Evolutionary conservation across 2,797 vertebrate genomes (phyloP).

Genomic region (Acipenser transmontanus): DNA sequence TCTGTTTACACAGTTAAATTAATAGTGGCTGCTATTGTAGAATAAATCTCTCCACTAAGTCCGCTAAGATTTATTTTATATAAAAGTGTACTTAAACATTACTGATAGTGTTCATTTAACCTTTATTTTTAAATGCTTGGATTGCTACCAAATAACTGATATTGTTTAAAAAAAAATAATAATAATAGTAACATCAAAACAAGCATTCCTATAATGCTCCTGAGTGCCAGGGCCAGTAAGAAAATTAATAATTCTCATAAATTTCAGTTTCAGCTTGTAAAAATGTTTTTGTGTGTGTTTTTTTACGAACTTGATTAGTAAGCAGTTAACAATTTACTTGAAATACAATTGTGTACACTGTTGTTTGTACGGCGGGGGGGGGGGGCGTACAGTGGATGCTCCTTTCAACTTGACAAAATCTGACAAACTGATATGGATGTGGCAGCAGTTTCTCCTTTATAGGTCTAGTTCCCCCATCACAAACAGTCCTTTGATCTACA

Average conservation of each 20-base stretch:
- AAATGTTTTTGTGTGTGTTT: too few species aligned
- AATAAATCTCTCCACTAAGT: slow-evolving; percentile 7
- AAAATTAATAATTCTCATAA: slow-evolving; percentile 30
- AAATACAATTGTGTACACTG: too few species aligned
- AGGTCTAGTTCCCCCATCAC: too few species aligned
- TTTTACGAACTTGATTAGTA: too few species aligned
- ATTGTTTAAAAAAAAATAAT: slow-evolving; percentile 27
- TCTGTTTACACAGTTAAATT: slow-evolving; percentile 5
- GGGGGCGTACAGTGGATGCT: too few species aligned
- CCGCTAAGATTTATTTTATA: background rate
- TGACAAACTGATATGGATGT: too few species aligned
- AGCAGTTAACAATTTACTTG: too few species aligned
- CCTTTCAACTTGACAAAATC: too few species aligned
- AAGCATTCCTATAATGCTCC: slow-evolving; percentile 38
- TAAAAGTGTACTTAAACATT: slow-evolving; percentile 10
- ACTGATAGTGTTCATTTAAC: slow-evolving; percentile 19
- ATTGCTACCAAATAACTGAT: slow-evolving; percentile 18
- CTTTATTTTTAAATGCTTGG: slow-evolving; percentile 20
- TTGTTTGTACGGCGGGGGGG: too few species aligned
- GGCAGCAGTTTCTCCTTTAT: too few species aligned
- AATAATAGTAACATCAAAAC: slow-evolving; percentile 24
- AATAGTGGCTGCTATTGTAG: background rate
- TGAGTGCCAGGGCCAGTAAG: slow-evolving; percentile 30
- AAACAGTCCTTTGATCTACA: too few species aligned
- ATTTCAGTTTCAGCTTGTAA: too few species aligned